Evolutionary conservation across 2,113 vertebrate genomes (phyloP).

Genomic region (Synchiropus splendidus): DNA sequence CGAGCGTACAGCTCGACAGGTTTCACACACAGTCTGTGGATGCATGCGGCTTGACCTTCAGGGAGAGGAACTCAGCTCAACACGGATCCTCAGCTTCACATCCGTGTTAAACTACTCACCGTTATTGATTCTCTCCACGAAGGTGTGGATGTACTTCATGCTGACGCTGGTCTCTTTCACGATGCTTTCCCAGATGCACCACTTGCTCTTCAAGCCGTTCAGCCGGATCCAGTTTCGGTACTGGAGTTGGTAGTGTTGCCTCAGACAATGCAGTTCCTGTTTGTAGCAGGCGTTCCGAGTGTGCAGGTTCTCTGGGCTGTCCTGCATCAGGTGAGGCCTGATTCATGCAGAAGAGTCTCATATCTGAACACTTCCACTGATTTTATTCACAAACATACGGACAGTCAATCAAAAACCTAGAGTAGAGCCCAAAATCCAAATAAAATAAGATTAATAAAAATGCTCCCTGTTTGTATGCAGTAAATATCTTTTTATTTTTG

Average conservation of each 20-base stretch:
- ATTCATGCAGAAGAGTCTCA: constrained; percentile 19
- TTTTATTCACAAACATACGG: too few species aligned
- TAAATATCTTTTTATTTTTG: too few species aligned
- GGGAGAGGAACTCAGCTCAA: background rate
- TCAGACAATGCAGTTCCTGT: constrained; percentile 64
- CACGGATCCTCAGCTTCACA: background rate
- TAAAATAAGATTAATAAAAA: too few species aligned
- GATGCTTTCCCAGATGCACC: constrained; percentile 79
- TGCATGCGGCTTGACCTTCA: constrained; percentile 77
- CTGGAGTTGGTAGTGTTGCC: constrained; percentile 67
- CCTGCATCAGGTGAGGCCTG: constrained; percentile 63
- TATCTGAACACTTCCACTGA: too few species aligned
- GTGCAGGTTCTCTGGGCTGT: constrained; percentile 75
- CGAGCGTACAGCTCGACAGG: constrained; percentile 70
- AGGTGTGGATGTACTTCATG: constrained; percentile 71
- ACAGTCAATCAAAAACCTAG: too few species aligned
- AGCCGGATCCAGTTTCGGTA: constrained; percentile 81
- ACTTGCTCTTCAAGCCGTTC: constrained; percentile 76
- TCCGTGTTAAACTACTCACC: constrained; percentile 59
- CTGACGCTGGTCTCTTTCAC: constrained; percentile 63
- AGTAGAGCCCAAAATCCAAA: too few species aligned
- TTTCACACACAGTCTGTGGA: constrained; percentile 79
- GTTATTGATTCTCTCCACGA: constrained; percentile 71
- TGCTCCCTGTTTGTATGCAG: too few species aligned
- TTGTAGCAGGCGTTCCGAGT: constrained; percentile 69